Conservation (phyloP, 2,797 vertebrate species). For the Leptodactylus fallax region DNA sequence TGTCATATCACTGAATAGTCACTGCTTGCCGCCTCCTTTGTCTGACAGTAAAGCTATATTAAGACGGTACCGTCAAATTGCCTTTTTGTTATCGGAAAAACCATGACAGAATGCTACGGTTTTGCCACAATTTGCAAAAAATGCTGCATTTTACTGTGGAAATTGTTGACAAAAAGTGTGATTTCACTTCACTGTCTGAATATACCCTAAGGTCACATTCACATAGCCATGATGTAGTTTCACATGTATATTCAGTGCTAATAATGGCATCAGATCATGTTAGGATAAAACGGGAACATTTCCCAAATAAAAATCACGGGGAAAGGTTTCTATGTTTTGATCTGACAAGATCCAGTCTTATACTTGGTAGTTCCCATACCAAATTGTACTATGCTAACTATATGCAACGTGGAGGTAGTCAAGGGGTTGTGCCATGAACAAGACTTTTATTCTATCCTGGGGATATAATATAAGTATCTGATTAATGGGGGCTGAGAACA, state of each 20-base stretch:
- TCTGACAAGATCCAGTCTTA: not conserved
- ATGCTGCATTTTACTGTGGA: too few relatives aligned
- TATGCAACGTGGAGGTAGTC: too few relatives aligned
- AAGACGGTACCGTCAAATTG: too few relatives aligned
- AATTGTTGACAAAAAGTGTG: too few relatives aligned
- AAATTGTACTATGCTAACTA: not conserved
- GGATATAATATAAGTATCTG: too few relatives aligned
- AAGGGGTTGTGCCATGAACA: too few relatives aligned
- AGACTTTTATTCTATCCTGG: too few relatives aligned
- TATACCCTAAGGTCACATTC: not conserved
- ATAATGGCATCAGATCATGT: not conserved
- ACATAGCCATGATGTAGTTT: not conserved
- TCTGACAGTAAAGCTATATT: not conserved
- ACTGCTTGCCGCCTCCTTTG: not conserved
- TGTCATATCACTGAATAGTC: not conserved
- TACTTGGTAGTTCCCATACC: not conserved
- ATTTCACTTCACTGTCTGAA: too few relatives aligned
- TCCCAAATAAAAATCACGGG: not conserved
- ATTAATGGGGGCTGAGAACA: too few relatives aligned
- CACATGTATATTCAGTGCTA: not conserved
- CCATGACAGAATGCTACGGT: too few relatives aligned
- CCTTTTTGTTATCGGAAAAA: too few relatives aligned
- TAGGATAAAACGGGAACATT: not conserved
- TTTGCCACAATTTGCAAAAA: too few relatives aligned
- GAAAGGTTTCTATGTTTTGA: not conserved